These are phyloP conservation scores for Gymnodraco acuticeps DNA, from an alignment of 2,797 vertebrate species.

Conservation along the genomic window DNA sequence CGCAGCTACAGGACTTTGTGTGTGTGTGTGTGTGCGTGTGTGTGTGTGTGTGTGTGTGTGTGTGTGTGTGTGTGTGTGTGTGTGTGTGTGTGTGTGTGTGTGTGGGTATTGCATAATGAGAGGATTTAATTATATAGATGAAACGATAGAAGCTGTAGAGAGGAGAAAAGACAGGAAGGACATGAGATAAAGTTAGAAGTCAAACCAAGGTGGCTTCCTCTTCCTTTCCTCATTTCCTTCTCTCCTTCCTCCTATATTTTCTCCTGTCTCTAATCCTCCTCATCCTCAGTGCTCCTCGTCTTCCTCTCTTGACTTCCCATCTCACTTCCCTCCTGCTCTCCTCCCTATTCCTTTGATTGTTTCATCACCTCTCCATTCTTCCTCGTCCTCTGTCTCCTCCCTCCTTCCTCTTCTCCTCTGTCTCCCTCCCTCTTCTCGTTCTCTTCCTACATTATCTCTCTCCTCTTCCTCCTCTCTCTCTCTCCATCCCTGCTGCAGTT, in stretches of 20 bases:
- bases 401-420: too few species aligned
- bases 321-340: too few species aligned
- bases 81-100: constrained; percentile 20
- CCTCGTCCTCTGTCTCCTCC: too few species aligned
- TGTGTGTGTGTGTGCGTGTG: too few species aligned
- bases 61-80: constrained; percentile 22
- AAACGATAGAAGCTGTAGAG: constrained; percentile 38
- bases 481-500: constrained; percentile 37
- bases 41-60: constrained; percentile 3
- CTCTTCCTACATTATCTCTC: not conserved
- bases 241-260: not conserved
- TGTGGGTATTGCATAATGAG: constrained; percentile 12
- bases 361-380: too few species aligned
- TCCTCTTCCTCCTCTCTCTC: not conserved
- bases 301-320: not conserved
- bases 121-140: constrained; percentile 63
- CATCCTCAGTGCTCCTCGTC: not conserved
- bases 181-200: constrained; percentile 37
- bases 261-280: not conserved
- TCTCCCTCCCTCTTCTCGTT: too few species aligned
- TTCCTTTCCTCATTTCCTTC: not conserved
- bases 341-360: too few species aligned
- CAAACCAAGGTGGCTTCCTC: constrained; percentile 56
- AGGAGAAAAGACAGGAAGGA: constrained; percentile 4
- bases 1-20: too few species aligned